Conservation (phyloP, 2,113 vertebrate genomes). For the Laterallus jamaicensis region DNA sequence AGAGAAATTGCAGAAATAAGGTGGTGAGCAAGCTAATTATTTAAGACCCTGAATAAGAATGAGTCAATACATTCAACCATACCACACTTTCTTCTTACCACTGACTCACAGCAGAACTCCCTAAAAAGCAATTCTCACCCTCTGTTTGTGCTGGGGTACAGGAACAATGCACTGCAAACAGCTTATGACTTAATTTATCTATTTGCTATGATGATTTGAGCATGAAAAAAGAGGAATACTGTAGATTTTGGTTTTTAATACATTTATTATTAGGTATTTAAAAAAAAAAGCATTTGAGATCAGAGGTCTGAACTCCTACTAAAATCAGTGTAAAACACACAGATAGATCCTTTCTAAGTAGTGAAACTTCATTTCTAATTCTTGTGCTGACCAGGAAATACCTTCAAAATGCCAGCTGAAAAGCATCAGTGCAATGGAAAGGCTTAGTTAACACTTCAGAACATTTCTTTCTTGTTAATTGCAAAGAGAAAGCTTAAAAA, state of each 20-base stretch:
- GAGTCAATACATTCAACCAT: background rate
- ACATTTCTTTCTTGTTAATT: background rate
- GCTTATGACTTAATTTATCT: background rate
- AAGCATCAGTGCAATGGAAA: background rate
- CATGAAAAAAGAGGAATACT: background rate
- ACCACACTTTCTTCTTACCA: background rate
- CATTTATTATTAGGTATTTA: background rate
- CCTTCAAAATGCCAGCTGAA: background rate
- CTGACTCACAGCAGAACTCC: background rate
- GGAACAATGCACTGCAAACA: background rate
- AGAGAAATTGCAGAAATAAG: background rate
- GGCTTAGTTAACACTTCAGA: background rate
- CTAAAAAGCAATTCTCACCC: background rate
- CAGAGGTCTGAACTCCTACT: background rate
- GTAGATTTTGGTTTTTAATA: background rate
- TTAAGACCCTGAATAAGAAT: background rate
- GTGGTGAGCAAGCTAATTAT: background rate
- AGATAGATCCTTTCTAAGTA: background rate
- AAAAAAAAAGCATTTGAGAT: background rate
- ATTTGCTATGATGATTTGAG: background rate
- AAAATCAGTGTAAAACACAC: background rate
- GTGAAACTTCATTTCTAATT: background rate
- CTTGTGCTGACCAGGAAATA: background rate
- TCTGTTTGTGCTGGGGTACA: background rate
- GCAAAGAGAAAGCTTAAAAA: background rate